Evolutionary conservation across 2,888 invertebrate genomes (phyloP).

Genomic region (Rotaria magnacalcarata): DNA sequence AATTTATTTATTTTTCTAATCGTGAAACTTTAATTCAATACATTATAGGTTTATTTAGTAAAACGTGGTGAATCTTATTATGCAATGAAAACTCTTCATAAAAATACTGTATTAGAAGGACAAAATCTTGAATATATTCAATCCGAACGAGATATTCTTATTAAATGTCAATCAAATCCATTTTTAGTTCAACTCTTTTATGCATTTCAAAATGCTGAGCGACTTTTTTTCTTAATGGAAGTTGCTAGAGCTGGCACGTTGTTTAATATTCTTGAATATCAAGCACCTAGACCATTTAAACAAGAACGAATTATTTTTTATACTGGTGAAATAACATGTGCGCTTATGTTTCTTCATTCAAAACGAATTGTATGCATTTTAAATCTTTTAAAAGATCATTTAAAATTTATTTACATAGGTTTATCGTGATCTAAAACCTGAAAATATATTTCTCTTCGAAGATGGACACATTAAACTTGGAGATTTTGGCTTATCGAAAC

Average conservation of each 20-base stretch:
- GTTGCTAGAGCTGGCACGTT: constrained; percentile 68
- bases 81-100: constrained; percentile 25
- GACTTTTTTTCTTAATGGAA: constrained; percentile 67
- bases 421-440: constrained; percentile 64
- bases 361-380: constrained; percentile 60
- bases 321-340: constrained; percentile 66
- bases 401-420: constrained; percentile 49
- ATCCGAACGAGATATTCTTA: background rate
- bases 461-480: constrained; percentile 53
- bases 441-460: constrained; percentile 63
- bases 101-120: background rate
- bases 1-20: no score
- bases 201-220: constrained; percentile 66
- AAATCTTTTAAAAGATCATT: no score
- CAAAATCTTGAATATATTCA: background rate
- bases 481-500: constrained; percentile 67
- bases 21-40: background rate
- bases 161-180: constrained; percentile 57
- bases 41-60: background rate
- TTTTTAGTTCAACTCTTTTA: constrained; percentile 66
- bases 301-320: constrained; percentile 65
- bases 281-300: constrained; percentile 59
- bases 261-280: constrained; percentile 47
- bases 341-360: constrained; percentile 66
- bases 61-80: background rate